Evolutionary conservation across 2,113 vertebrate species (phyloP), one percentile per base, ranked within the genome.

Genomic region (Acinonyx jubatus): DNA sequence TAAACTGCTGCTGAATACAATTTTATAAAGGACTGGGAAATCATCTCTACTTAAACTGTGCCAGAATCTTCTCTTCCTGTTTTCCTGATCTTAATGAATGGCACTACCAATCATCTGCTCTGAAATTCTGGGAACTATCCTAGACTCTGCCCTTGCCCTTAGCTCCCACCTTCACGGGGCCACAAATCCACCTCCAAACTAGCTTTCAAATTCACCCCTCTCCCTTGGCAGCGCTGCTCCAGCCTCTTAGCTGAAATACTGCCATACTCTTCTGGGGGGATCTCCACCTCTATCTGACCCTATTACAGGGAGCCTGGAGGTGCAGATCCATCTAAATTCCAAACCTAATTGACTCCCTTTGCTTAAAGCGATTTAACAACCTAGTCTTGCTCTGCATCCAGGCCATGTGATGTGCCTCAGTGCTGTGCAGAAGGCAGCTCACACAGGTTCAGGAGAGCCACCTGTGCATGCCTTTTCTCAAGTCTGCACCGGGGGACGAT

Each of bases 311-410:
- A 79, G 65, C 81, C 38, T 25, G 3, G 45, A 93, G 50, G 78
- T 6, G 48, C 15, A 79, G 33, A 52, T 14, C n/a, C 38, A 80
- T 36, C 76, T 86, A n/a, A 91, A 95, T 11, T 15, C 29, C 81
- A 63, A 79, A 79, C n/a, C 48, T 38, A 83, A 74, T n/a, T 3
- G n/a, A 50, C 61, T 73, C 21, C 1, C 25, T 83, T 29, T 52
- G 63, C 41, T 87, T 87, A 83, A 78, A 92, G 74, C 52, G 79
- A 38, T 66, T 83, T 14, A 45, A 74, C 18, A n/a, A 33, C 61
- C 1, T 55, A 38, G 16, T 76, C 65, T 63, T 19, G 15, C 33
- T 69, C 55, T 0, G 1, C 0, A 1, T 63, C 13, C 15, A 31
- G 10, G 48, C 16, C 5, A 8, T 29, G 3, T 11, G 29, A 1